Evolutionary conservation across 1,140 invertebrate species (phyloP).

Genomic region (Phthorimaea operculella): DNA sequence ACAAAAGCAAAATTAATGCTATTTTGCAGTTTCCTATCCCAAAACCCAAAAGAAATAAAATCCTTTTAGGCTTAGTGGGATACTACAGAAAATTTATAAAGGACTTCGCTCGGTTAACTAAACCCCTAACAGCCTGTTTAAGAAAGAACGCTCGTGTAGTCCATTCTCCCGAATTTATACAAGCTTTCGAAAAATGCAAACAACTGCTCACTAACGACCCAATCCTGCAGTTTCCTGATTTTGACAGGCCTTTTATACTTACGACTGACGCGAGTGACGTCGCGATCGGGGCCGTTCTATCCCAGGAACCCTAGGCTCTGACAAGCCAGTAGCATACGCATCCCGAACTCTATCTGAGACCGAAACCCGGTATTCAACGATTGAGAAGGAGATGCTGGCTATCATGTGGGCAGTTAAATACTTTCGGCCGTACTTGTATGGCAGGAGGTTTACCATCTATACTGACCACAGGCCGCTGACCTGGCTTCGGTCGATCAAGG

Average conservation of each 20-base stretch:
- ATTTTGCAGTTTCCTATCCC: slow-evolving; percentile 16
- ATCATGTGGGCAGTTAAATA: slow-evolving; percentile 1
- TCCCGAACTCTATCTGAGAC: neutral
- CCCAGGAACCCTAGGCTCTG: neutral
- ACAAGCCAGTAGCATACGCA: slow-evolving; percentile 8
- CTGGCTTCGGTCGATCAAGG: slow-evolving; percentile 49
- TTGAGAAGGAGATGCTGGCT: slow-evolving; percentile 9
- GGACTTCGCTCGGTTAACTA: slow-evolving; percentile 7
- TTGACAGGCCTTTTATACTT: slow-evolving; percentile 7
- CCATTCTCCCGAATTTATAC: neutral
- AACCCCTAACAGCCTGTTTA: slow-evolving; percentile 10
- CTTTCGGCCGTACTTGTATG: slow-evolving; percentile 11
- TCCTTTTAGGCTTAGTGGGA: slow-evolving; percentile 6
- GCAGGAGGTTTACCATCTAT: neutral
- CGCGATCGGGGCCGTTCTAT: slow-evolving; percentile 11
- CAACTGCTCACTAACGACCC: neutral
- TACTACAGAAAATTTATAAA: slow-evolving; percentile 9
- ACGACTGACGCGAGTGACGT: slow-evolving; percentile 8
- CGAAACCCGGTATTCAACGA: neutral
- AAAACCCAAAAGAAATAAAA: slow-evolving; percentile 16
- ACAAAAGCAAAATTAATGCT: slow-evolving; percentile 22
- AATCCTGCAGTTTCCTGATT: slow-evolving; percentile 8
- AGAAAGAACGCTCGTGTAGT: neutral
- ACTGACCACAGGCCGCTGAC: slow-evolving; percentile 3
- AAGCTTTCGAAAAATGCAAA: slow-evolving; percentile 7